Evolutionary conservation across 1,140 invertebrate genomes (phyloP).

Genomic region (Lepeophtheirus salmonis): DNA sequence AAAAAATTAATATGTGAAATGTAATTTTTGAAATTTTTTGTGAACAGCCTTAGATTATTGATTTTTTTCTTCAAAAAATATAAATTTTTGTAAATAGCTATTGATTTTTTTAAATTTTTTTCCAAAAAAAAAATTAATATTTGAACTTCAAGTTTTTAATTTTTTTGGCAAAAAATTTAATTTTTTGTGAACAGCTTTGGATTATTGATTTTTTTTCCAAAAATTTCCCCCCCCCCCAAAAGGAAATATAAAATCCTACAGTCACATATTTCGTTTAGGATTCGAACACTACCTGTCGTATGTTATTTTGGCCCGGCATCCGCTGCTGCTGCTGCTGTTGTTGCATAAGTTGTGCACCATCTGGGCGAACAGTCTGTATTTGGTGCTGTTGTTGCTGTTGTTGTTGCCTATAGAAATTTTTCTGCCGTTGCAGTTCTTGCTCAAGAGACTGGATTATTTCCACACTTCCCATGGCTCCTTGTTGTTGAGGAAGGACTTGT

Average conservation of each 20-base stretch:
- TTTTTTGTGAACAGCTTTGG: neutral
- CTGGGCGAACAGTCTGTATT: neutral
- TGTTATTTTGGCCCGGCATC: neutral
- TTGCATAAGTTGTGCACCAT: neutral
- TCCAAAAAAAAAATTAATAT: neutral
- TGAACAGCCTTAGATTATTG: too few species aligned
- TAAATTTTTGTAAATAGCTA: too few species aligned
- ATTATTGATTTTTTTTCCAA: too few species aligned
- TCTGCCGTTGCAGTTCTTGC: neutral
- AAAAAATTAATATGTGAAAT: too few species aligned
- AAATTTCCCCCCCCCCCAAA: too few species aligned
- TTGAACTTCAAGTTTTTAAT: neutral
- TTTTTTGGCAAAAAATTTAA: neutral
- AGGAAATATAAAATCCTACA: too few species aligned
- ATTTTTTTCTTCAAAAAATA: too few species aligned
- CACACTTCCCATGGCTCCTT: neutral
- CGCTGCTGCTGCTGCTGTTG: constrained; percentile 3
- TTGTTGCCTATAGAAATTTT: neutral
- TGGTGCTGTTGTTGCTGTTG: constrained; percentile 14
- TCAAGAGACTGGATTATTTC: neutral
- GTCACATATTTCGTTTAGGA: neutral
- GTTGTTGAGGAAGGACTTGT: neutral
- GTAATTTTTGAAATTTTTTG: too few species aligned
- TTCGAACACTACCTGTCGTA: neutral
- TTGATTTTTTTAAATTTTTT: too few species aligned